A percentile compares a stretch with the other conserved stretches of the same genome.
Evolutionary conservation across 2,113 vertebrate genomes (phyloP).

Genomic region (Cygnus atratus): DNA sequence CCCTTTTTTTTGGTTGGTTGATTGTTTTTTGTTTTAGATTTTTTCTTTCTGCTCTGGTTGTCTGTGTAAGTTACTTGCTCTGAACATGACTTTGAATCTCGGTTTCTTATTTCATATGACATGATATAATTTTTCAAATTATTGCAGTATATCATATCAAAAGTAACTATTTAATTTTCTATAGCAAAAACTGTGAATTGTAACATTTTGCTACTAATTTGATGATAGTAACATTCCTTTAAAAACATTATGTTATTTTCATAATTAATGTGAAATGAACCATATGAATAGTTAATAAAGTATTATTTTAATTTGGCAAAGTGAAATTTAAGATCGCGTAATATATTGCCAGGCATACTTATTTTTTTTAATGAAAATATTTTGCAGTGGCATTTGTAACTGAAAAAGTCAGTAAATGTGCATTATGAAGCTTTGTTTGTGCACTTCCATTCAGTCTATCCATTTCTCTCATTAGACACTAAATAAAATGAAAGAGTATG

Average conservation of each 20-base stretch:
- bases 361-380: neutral
- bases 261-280: neutral
- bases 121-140: neutral
- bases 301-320: neutral
- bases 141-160: neutral
- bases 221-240: neutral
- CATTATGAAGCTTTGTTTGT: neutral
- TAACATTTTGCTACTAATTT: neutral
- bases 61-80: neutral
- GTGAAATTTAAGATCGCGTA: neutral
- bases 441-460: neutral
- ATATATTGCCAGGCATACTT: neutral
- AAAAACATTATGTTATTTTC: neutral
- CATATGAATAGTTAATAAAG: neutral
- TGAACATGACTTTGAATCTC: neutral
- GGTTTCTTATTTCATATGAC: neutral
- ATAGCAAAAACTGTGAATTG: neutral
- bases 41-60: neutral
- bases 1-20: neutral
- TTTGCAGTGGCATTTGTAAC: neutral
- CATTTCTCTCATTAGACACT: neutral
- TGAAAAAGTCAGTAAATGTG: neutral
- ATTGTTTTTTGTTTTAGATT: fast-evolving
- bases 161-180: neutral
- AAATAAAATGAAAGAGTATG: neutral